Base-by-base conservation (phyloP, 1,140 invertebrate species). In the Diachasmimorpha longicaudata region DNA sequence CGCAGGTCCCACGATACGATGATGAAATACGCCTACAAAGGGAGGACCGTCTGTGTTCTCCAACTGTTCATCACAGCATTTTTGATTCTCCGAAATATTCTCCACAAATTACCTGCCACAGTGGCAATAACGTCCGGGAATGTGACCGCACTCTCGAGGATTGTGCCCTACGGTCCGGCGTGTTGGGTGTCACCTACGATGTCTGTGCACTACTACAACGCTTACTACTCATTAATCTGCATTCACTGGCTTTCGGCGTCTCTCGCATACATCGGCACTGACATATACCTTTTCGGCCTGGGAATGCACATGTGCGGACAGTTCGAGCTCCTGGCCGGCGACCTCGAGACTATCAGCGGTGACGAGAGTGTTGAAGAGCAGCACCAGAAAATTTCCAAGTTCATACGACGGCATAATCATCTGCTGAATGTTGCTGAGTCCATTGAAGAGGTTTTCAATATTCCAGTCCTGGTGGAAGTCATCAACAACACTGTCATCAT, bases 231-330 rank as follows among this genome's bases (percentile, higher is more conserved):
- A 9, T 44, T 63, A 16, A 52, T 71, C 21, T 19, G 44, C 8
- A 48, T 76, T 66, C 52, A 76, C 36, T 23, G 69, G 9, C 4
- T 71, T 0, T 21, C 37, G 6, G 63, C 52, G 16, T 16, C 19
- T 19, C 16, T 42, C 13, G 37, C 68, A 9, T 67, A 76, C 68
- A 31, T 71, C 63, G 74, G 69, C 4, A 70, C 11, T 44, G 74
- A 76, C 46, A 36, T 76, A n/a, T 76, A 70, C 14, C 42, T 76
- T 6, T 71, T 76, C 44, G 21, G 44, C 4, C 37, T 71, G 1
- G 52, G 19, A 3, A 67, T 76, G 69, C 74, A 76, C 52, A 55
- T 76, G 46, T 76, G 74, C 21, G 74, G 68, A 70, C 74, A 76
- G 13, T 76, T 76, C 16, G 55, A 76, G 21, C 19, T 70, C 11